Evolutionary conservation across 2,113 vertebrate genomes (phyloP).

Genomic region (Maccullochella peelii): DNA sequence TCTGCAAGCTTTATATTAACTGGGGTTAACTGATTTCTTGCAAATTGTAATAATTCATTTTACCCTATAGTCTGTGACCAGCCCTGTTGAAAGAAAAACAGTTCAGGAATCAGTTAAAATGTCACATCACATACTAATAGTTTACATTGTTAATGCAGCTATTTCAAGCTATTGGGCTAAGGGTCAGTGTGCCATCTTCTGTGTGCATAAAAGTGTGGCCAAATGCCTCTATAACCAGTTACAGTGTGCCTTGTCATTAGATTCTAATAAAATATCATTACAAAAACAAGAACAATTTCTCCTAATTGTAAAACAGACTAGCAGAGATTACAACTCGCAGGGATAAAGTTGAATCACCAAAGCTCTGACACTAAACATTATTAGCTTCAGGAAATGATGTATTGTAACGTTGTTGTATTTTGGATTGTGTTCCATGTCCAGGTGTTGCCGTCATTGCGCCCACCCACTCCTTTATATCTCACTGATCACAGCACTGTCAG

Average conservation of each 20-base stretch:
- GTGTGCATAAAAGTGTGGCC: too few relatives aligned
- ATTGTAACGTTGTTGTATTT: neutral
- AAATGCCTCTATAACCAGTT: too few relatives aligned
- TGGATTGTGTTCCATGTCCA: slow-evolving; percentile 24
- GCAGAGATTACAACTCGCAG: neutral
- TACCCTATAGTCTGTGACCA: slow-evolving; percentile 97
- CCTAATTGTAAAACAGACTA: neutral
- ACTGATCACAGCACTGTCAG: slow-evolving; percentile 41
- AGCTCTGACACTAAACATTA: neutral
- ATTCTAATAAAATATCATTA: neutral
- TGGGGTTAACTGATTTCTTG: neutral
- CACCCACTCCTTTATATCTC: neutral
- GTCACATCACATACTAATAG: neutral
- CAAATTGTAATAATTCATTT: slow-evolving; percentile 66
- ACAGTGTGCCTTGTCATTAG: neutral
- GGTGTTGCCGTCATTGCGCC: slow-evolving; percentile 44
- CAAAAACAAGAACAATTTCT: neutral
- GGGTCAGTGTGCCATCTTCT: neutral
- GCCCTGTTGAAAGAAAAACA: slow-evolving; percentile 82
- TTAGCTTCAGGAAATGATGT: neutral
- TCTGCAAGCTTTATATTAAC: neutral
- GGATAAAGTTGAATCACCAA: neutral
- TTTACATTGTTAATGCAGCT: neutral
- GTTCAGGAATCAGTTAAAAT: neutral
- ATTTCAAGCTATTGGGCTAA: neutral